phyloP scores from a whole-genome alignment of 2,113 vertebrate genomes.

The Python bivittatus region DNA sequence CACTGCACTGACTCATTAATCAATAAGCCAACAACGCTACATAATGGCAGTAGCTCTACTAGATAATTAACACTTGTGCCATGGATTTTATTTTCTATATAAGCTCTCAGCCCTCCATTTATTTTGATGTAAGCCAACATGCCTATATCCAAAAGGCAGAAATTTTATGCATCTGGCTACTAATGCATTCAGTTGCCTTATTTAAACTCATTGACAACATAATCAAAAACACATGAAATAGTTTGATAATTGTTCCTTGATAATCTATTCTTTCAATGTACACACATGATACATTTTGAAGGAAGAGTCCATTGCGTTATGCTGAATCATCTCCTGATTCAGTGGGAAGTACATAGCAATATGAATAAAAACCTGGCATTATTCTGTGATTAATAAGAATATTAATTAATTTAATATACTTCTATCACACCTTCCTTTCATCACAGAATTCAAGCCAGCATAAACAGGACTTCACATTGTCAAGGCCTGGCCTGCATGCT shows the following conservation, averaged over 20 bases:
- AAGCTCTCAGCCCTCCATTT: constrained; percentile 69
- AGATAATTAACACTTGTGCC: constrained; percentile 84
- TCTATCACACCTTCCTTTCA: not conserved
- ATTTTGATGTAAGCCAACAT: constrained; percentile 49
- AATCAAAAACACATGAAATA: constrained; percentile 63
- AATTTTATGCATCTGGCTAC: constrained; percentile 14
- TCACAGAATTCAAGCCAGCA: not conserved
- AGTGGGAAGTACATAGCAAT: not conserved
- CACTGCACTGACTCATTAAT: constrained; percentile 84
- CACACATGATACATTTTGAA: constrained; percentile 26
- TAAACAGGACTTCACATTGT: not conserved
- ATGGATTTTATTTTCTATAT: constrained; percentile 75
- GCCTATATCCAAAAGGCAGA: constrained; percentile 45
- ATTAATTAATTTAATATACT: not conserved
- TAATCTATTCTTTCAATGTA: not conserved
- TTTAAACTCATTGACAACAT: constrained; percentile 62
- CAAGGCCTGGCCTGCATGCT: not conserved
- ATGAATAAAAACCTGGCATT: not conserved
- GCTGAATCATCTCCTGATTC: not conserved
- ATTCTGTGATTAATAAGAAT: not conserved
- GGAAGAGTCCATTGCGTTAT: not conserved
- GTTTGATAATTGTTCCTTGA: constrained; percentile 50
- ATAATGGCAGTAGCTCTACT: constrained; percentile 62
- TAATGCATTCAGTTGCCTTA: constrained; percentile 40
- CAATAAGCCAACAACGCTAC: constrained; percentile 80